These are phyloP conservation scores for Perizoma affinitatum DNA, from an alignment of 2,888 invertebrate species.

Conservation along the genomic window DNA sequence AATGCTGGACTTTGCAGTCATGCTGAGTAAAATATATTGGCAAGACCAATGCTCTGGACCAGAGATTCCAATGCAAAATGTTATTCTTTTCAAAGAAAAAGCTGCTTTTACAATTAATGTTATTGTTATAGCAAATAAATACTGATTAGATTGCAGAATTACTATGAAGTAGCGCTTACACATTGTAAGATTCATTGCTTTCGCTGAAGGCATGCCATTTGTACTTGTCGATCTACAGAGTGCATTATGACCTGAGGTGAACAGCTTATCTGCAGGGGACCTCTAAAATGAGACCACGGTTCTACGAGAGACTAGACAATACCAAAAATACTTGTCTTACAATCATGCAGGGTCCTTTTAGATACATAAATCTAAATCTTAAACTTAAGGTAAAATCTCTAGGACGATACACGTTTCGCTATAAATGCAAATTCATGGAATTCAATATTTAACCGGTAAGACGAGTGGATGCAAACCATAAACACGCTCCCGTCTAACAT, in stretches of 20 bases:
- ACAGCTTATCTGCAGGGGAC: constrained; percentile 58
- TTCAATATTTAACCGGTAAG: constrained; percentile 78
- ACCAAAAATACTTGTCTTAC: constrained; percentile 73
- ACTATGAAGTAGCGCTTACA: constrained; percentile 38
- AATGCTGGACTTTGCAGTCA: constrained; percentile 16
- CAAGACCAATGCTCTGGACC: constrained; percentile 29
- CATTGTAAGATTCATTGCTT: constrained; percentile 57
- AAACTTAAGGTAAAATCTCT: constrained; percentile 82
- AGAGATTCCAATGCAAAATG: constrained; percentile 32
- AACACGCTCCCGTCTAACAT: constrained; percentile 62
- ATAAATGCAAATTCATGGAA: constrained; percentile 85
- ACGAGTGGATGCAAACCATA: constrained; percentile 44
- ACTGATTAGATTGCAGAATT: constrained; percentile 32
- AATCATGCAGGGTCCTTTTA: constrained; percentile 64
- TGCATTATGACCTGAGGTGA: constrained; percentile 59
- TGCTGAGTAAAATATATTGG: constrained; percentile 37
- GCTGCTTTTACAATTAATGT: constrained; percentile 25
- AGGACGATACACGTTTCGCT: constrained; percentile 82
- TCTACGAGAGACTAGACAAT: constrained; percentile 74
- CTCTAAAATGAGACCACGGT: constrained; percentile 61
- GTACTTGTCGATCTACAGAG: constrained; percentile 75
- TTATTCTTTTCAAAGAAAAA: constrained; percentile 17
- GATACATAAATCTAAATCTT: constrained; percentile 75
- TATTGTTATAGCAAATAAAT: constrained; percentile 35
- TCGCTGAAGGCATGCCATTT: constrained; percentile 73